phyloP scores from a whole-genome alignment of 2,888 invertebrate genomes.

The Epirrhoe alternata region DNA sequence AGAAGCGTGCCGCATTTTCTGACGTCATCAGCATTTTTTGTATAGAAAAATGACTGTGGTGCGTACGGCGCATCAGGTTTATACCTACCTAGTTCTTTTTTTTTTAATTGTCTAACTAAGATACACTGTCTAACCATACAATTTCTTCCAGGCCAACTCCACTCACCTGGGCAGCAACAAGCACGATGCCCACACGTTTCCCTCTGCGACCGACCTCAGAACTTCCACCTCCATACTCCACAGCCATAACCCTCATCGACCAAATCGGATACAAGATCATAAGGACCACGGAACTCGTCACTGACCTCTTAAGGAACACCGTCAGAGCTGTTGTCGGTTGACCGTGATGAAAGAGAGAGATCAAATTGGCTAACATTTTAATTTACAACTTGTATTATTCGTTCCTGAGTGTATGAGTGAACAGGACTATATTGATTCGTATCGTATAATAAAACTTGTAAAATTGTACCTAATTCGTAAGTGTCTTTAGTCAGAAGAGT shows the following conservation, averaged over 20 bases:
- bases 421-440: no score
- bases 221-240: slow-evolving; percentile 63
- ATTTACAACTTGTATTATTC: no score
- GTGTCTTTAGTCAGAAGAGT: no score
- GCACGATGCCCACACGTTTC: slow-evolving; percentile 65
- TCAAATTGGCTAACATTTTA: neutral
- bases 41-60: no score
- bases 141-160: slow-evolving; percentile 64
- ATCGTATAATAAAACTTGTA: no score
- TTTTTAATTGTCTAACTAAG: no score
- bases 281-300: slow-evolving; percentile 77
- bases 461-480: no score
- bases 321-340: slow-evolving; percentile 77
- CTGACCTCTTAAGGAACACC: slow-evolving; percentile 75
- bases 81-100: no score
- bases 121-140: neutral
- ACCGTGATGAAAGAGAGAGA: neutral
- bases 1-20: no score
- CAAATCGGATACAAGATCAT: slow-evolving; percentile 81
- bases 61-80: no score
- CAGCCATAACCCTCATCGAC: slow-evolving; percentile 78
- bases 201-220: slow-evolving; percentile 64
- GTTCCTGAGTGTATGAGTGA: no score
- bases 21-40: no score
- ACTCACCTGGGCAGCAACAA: slow-evolving; percentile 61